Evolutionary conservation across 1,140 invertebrate species (phyloP).

Genomic region (Coelopa frigida): DNA sequence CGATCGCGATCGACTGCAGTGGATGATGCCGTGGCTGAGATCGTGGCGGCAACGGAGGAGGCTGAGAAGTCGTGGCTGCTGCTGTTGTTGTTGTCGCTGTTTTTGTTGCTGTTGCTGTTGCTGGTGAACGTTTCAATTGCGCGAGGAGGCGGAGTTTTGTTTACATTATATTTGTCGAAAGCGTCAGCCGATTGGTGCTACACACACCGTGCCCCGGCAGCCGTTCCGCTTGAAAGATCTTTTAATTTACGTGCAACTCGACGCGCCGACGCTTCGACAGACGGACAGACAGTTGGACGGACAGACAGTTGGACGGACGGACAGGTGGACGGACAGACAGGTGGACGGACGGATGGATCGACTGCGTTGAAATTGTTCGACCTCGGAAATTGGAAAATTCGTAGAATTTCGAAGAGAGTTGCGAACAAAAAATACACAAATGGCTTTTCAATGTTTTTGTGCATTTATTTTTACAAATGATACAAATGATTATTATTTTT

Average conservation of each 20-base stretch:
- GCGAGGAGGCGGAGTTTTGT: constrained; percentile 41
- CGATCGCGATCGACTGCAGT: too few relatives aligned
- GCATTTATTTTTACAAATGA: neutral
- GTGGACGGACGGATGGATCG: too few relatives aligned
- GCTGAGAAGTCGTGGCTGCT: too few relatives aligned
- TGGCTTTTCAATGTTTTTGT: neutral
- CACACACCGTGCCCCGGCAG: neutral
- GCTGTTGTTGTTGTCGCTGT: constrained; percentile 3
- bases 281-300: too few relatives aligned
- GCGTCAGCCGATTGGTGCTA: constrained; percentile 28
- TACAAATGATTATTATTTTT: constrained; percentile 8
- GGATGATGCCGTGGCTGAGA: too few relatives aligned
- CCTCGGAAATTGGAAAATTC: too few relatives aligned
- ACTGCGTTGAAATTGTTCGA: too few relatives aligned
- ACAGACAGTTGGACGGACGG: too few relatives aligned
- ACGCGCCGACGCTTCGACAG: too few relatives aligned
- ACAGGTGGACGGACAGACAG: too few relatives aligned
- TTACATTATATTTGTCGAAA: constrained; percentile 44
- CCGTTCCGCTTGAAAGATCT: constrained; percentile 29
- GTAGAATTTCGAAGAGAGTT: constrained; percentile 6
- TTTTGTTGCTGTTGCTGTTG: neutral
- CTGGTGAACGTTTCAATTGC: neutral
- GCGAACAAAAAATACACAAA: too few relatives aligned
- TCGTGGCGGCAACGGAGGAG: too few relatives aligned
- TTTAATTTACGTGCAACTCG: constrained; percentile 41